Conservation (phyloP, 2,113 vertebrate genomes). For the Labrus mixtus region DNA sequence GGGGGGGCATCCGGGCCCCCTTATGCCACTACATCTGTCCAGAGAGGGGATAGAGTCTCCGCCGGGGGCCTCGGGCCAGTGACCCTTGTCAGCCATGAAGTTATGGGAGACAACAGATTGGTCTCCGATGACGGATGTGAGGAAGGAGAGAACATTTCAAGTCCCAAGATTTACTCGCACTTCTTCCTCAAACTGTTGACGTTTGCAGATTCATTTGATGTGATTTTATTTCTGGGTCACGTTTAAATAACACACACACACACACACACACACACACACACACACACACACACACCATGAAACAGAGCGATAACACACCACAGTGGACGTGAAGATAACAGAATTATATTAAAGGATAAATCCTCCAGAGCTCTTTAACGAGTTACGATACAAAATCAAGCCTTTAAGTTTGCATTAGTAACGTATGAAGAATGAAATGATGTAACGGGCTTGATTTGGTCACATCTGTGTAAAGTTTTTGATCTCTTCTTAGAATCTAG, state of each 20-base stretch:
- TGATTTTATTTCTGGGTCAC: too few species aligned
- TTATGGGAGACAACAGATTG: constrained; percentile 80
- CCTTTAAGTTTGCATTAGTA: too few species aligned
- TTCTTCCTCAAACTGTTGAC: constrained; percentile 47
- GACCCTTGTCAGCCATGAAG: constrained; percentile 89
- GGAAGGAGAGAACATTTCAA: constrained; percentile 57
- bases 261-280: too few species aligned
- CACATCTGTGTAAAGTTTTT: too few species aligned
- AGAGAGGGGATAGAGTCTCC: constrained; percentile 73
- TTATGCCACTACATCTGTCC: constrained; percentile 79
- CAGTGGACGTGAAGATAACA: too few species aligned
- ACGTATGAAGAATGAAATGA: too few species aligned
- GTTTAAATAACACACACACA: not conserved
- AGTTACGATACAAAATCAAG: too few species aligned
- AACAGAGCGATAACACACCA: not conserved
- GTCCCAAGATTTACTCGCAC: constrained; percentile 62
- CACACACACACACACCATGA: not conserved
- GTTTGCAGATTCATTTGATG: too few species aligned
- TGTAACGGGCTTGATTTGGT: too few species aligned
- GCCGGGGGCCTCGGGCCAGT: constrained; percentile 76
- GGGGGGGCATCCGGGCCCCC: constrained; percentile 79
- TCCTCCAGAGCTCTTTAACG: too few species aligned
- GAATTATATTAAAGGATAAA: not conserved
- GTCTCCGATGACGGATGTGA: constrained; percentile 77
- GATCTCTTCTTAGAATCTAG: too few species aligned